Percentiles rank a stretch among this genome's conserved stretches.
Conservation (phyloP, 2,888 invertebrate species). For the Harpagoxenus sublaevis region DNA sequence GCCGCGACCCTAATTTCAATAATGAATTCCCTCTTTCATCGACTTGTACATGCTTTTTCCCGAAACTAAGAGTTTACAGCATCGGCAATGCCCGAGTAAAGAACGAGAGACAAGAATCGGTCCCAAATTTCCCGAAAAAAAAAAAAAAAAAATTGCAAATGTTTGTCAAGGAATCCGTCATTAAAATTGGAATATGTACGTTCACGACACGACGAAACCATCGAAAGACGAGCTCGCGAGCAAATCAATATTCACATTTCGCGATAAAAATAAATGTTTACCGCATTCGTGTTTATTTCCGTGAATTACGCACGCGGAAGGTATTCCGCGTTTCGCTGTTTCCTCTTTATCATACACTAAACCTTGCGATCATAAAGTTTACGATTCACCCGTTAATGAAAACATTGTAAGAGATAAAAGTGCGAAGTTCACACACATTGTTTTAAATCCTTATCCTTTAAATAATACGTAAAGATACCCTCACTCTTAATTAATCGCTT, state of each 20-base stretch:
- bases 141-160: background rate
- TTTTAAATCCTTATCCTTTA: background rate
- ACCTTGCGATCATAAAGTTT: slow-evolving; percentile 6
- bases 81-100: background rate
- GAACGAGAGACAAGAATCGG: background rate
- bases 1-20: slow-evolving; percentile 4
- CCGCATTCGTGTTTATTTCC: slow-evolving; percentile 29
- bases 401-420: background rate
- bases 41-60: background rate
- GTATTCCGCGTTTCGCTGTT: background rate
- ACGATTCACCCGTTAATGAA: background rate
- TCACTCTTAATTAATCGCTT: background rate
- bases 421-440: too few relatives aligned
- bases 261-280: slow-evolving; percentile 29
- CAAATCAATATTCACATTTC: background rate
- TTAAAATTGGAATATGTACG: background rate
- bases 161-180: background rate
- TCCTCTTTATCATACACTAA: background rate
- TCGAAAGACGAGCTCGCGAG: background rate
- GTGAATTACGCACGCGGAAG: background rate
- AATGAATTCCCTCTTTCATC: background rate
- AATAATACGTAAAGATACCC: background rate
- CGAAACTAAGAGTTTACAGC: background rate
- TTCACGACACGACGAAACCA: background rate
- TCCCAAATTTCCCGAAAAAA: background rate